Base-by-base conservation (phyloP, 92 coral and sea anemone species). In the Heliopora coerulea region DNA sequence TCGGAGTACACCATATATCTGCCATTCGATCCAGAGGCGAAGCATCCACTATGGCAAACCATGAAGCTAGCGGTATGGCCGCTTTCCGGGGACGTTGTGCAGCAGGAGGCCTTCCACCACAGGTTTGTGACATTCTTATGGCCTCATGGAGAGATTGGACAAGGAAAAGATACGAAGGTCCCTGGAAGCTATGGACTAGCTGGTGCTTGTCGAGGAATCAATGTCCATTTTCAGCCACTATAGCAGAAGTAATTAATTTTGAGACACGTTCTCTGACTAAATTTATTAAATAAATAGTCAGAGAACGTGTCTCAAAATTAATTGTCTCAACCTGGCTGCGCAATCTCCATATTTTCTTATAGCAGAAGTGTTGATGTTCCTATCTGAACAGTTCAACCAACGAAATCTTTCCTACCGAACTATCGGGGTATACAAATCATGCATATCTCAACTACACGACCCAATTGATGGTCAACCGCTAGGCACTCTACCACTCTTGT, bases 211-310 rank as follows among this genome's bases (percentile, higher is more conserved):
- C 42, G 50, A 62, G 79, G 61, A 58, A 76, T 32, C 25, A 21
- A 56, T 83, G 87, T 69, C 74, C 83, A 79, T 27, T 78, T 78
- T 78, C 84, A 54, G 79, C 84, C n/a, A 70, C 78, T 58, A 50
- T 65, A 28, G 46, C 58, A 10, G 49, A 60, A 11, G 67, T 78
- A 6, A n/a, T n/a, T n/a, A n/a, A n/a, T n/a, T n/a, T n/a, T n/a
- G n/a, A n/a, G n/a, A n/a, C n/a, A n/a, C n/a, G n/a, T n/a, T n/a
- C n/a, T n/a, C n/a, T n/a, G n/a, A n/a, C n/a, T n/a, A n/a, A n/a
- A n/a, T n/a, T n/a, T n/a, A n/a, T n/a, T n/a, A n/a, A n/a, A n/a
- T n/a, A n/a, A n/a, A n/a, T n/a, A n/a, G n/a, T n/a, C n/a, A n/a
- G n/a, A n/a, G n/a, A n/a, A n/a, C n/a, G n/a, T n/a, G n/a, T n/a